phyloP scores from a whole-genome alignment of 2,797 vertebrate genomes.

The Muscicapa comitata region DNA sequence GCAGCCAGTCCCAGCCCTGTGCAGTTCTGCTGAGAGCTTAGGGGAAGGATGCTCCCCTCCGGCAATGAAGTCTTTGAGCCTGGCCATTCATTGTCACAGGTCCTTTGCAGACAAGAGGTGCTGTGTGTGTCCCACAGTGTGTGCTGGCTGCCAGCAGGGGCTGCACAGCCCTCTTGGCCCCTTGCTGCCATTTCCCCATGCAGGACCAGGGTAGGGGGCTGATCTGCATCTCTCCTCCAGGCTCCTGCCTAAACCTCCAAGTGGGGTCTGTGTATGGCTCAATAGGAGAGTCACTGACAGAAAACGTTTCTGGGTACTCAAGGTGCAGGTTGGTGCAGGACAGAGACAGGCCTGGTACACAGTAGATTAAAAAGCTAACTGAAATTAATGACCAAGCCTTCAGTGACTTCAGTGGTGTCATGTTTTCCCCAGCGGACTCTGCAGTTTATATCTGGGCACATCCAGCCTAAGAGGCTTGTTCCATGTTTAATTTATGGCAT shows the following conservation, averaged over 20 bases:
- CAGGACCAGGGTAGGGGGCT: neutral
- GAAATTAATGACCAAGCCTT: neutral
- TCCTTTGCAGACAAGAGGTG: neutral
- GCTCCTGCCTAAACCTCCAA: neutral
- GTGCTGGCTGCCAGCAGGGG: neutral
- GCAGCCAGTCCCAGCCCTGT: neutral
- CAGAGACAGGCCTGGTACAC: neutral
- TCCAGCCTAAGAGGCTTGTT: constrained; percentile 6
- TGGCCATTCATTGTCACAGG: fast-evolving
- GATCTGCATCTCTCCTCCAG: neutral
- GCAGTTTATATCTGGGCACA: neutral
- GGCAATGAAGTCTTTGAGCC: neutral
- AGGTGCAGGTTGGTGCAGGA: neutral
- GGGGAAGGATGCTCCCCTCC: neutral
- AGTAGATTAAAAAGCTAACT: neutral
- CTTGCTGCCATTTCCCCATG: neutral
- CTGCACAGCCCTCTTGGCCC: neutral
- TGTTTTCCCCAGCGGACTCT: neutral
- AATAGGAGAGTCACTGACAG: neutral
- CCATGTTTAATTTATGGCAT: constrained; percentile 55
- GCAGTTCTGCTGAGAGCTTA: neutral
- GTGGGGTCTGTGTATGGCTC: neutral
- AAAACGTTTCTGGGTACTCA: neutral
- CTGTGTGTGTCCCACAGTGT: fast-evolving
- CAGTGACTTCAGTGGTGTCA: neutral